Percentiles rank a stretch among this genome's conserved stretches.
Conservation (phyloP, 2,888 invertebrate species). For the Drosophila antonietae region DNA sequence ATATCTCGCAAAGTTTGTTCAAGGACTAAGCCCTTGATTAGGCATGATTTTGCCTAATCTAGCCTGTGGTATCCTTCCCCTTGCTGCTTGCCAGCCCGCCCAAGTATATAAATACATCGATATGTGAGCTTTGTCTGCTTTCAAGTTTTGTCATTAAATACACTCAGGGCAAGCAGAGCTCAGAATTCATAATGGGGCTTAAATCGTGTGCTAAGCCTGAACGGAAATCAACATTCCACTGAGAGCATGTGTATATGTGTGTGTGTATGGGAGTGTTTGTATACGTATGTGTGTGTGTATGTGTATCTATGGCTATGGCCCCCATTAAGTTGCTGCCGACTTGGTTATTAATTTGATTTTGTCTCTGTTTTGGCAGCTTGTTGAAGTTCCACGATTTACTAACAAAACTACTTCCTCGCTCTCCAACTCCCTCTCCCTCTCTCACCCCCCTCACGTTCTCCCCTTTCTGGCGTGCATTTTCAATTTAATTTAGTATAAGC, state of each 20-base stretch:
- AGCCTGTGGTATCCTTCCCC: neutral
- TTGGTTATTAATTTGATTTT: slow-evolving; percentile 56
- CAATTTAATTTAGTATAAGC: slow-evolving; percentile 49
- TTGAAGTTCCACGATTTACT: slow-evolving; percentile 29
- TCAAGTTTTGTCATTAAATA: slow-evolving; percentile 6
- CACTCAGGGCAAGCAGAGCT: neutral
- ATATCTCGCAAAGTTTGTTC: neutral
- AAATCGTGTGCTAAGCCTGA: slow-evolving; percentile 45
- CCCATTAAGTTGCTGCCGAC: slow-evolving; percentile 11
- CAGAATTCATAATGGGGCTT: slow-evolving; percentile 25
- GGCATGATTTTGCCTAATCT: slow-evolving; percentile 1
- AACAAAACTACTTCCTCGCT: slow-evolving; percentile 24
- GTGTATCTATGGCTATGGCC: slow-evolving; percentile 20
- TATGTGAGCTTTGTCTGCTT: slow-evolving; percentile 3
- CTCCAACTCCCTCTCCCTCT: neutral
- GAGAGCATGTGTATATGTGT: slow-evolving; percentile 2
- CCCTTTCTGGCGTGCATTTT: slow-evolving; percentile 33
- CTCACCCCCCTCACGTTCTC: neutral
- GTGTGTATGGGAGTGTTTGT: neutral
- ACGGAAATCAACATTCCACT: slow-evolving; percentile 49
- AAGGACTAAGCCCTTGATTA: neutral
- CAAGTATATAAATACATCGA: neutral
- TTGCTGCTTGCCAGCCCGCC: neutral
- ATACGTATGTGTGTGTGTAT: slow-evolving; percentile 4
- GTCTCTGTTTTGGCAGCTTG: slow-evolving; percentile 43